A percentile compares a stretch with the other conserved stretches of the same genome.
phyloP scores from a whole-genome alignment of 2,113 vertebrate species.

The Amphilophus citrinellus region DNA sequence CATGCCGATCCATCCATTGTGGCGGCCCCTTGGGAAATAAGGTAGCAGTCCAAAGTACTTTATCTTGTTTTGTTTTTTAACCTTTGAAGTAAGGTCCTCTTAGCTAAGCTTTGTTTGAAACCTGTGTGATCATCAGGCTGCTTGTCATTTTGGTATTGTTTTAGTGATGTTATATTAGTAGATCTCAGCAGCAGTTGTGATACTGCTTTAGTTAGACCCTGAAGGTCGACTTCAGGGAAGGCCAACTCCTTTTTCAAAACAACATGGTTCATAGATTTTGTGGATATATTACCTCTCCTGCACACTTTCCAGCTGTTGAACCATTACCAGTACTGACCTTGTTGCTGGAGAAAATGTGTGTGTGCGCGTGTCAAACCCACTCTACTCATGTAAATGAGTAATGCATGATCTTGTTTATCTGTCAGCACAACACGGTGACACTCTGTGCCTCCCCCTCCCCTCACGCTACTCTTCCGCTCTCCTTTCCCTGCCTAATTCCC shows the following conservation, averaged over 20 bases:
- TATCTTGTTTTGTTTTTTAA: background rate
- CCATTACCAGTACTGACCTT: conserved; percentile 50
- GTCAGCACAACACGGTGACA: conserved; percentile 68
- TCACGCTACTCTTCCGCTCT: background rate
- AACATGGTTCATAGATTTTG: background rate
- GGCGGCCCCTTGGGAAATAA: background rate
- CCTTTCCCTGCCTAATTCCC: conserved; percentile 34
- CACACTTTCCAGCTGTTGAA: conserved; percentile 6
- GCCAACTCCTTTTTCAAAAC: background rate
- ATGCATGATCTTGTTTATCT: conserved; percentile 72
- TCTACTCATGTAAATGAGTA: conserved; percentile 68
- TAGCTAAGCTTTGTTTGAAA: background rate
- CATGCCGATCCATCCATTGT: too few relatives aligned
- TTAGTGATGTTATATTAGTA: background rate
- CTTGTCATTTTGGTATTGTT: background rate
- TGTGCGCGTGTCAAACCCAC: conserved; percentile 40
- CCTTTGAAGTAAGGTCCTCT: background rate
- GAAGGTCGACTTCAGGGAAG: background rate
- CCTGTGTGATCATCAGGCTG: background rate
- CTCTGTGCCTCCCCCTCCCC: conserved; percentile 39
- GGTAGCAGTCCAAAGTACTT: background rate
- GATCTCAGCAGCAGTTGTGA: background rate
- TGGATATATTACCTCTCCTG: background rate
- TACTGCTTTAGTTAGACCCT: background rate
- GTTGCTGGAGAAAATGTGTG: conserved; percentile 33